phyloP scores from a whole-genome alignment of 2,113 vertebrate species.

The Bothrops jararaca region DNA sequence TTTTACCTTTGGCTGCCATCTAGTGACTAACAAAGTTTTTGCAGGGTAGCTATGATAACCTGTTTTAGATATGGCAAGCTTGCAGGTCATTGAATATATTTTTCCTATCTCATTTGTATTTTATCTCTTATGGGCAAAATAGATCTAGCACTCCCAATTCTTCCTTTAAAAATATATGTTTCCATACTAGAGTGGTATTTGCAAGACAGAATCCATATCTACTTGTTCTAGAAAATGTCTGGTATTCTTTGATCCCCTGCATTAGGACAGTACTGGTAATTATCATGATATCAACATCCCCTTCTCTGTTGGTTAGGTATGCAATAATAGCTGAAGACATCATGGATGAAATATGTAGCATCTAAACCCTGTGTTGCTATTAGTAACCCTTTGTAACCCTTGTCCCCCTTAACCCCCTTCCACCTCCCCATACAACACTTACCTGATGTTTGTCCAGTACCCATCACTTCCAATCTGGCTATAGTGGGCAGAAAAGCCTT shows the following conservation, averaged over 20 bases:
- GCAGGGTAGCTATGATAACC: background rate
- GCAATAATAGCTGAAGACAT: background rate
- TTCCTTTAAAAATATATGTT: background rate
- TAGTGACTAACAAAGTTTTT: background rate
- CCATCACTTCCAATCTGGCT: background rate
- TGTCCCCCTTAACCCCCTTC: background rate
- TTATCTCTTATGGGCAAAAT: background rate
- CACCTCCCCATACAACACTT: background rate
- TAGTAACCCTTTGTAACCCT: background rate
- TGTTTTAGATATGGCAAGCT: background rate
- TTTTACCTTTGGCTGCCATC: background rate
- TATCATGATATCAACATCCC: background rate
- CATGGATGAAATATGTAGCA: background rate
- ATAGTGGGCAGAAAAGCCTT: background rate
- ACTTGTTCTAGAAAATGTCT: background rate
- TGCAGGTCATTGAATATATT: background rate
- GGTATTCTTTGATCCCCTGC: background rate
- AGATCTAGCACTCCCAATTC: no score
- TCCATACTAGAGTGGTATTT: background rate
- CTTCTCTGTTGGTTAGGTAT: background rate
- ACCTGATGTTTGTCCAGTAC: background rate
- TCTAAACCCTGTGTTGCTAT: background rate
- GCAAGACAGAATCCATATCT: background rate
- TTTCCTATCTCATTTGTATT: background rate
- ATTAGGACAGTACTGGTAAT: background rate